Percentiles rank a stretch among this genome's conserved stretches.
These are phyloP conservation scores for Camelus dromedarius DNA, from an alignment of 2,113 vertebrate species.

Conservation along the genomic window DNA sequence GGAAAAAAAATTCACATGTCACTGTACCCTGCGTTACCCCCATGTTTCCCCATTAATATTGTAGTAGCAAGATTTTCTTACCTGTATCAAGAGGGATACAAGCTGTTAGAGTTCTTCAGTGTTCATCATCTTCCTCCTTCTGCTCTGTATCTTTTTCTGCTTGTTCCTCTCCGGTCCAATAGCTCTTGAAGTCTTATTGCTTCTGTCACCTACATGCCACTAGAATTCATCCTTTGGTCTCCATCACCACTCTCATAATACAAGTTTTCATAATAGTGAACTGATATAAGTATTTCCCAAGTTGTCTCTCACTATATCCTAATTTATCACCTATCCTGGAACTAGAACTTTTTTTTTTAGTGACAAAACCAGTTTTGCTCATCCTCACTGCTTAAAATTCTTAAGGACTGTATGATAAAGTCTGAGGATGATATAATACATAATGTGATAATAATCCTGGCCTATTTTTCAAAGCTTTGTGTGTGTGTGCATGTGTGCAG, in stretches of 20 bases:
- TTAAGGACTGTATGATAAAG: neutral
- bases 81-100: neutral
- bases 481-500: neutral
- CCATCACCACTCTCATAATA: neutral
- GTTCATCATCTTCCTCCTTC: accelerated
- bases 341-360: neutral
- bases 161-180: neutral
- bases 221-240: neutral
- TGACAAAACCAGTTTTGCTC: neutral
- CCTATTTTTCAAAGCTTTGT: neutral
- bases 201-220: neutral
- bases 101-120: neutral
- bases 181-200: neutral
- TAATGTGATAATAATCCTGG: neutral
- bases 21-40: neutral
- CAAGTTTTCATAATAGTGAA: neutral
- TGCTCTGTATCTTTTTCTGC: neutral
- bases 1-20: neutral
- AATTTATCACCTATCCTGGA: neutral
- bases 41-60: neutral
- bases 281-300: neutral
- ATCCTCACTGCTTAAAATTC: neutral
- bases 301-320: neutral
- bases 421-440: neutral
- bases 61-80: neutral